Conservation (phyloP, 1,140 invertebrate genomes). For the Druon quercuslanigerum region DNA sequence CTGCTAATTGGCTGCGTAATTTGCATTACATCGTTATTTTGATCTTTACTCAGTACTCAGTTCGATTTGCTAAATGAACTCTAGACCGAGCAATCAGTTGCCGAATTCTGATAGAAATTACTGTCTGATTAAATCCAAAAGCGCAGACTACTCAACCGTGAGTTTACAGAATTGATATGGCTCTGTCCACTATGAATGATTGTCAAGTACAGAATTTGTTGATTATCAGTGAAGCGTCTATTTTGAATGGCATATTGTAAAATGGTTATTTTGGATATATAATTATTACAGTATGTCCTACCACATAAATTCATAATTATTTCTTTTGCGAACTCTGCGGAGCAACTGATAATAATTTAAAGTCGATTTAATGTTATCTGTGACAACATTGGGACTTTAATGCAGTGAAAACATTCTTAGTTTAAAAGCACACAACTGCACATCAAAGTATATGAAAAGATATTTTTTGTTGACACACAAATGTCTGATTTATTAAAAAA, state of each 20-base stretch:
- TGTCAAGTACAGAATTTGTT: conserved; percentile 25
- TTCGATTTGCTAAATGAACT: conserved; percentile 10
- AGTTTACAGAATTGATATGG: conserved; percentile 29
- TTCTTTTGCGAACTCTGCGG: too few species aligned
- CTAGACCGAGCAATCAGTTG: conserved; percentile 17
- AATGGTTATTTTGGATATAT: not conserved
- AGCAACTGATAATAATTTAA: too few species aligned
- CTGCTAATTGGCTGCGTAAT: not conserved
- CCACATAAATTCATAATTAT: too few species aligned
- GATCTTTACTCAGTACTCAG: conserved; percentile 18
- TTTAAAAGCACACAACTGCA: too few species aligned
- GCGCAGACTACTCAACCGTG: conserved; percentile 7
- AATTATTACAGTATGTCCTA: not conserved
- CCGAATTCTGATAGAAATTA: conserved; percentile 26
- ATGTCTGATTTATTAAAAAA: too few species aligned
- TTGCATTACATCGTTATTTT: conserved; percentile 15
- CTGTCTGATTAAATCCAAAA: conserved; percentile 24
- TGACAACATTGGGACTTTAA: too few species aligned
- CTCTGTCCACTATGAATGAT: conserved; percentile 10
- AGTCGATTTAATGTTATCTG: too few species aligned
- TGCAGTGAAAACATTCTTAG: too few species aligned
- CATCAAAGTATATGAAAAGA: too few species aligned
- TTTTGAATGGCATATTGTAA: conserved; percentile 14
- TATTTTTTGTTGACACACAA: too few species aligned
- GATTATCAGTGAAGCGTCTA: conserved; percentile 5